A percentile compares a stretch with the other conserved stretches of the same genome.
These are phyloP conservation scores for Oncopodura yosiiana DNA, from an alignment of 1,140 invertebrate genomes.

Conservation along the genomic window DNA sequence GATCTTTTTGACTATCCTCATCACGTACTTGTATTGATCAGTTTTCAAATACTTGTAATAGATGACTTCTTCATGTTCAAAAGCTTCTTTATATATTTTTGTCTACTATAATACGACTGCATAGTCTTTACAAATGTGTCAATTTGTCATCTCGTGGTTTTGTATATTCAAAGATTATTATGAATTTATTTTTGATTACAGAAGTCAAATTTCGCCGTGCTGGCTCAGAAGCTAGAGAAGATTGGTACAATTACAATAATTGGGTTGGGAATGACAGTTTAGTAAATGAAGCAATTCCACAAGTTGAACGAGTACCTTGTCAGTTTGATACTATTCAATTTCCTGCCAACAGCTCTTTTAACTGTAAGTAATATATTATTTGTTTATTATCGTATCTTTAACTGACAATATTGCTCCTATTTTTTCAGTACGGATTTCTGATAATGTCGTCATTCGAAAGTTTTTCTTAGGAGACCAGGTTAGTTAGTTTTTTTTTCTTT, in stretches of 20 bases:
- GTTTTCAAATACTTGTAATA: not conserved
- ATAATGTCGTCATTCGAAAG: constrained; percentile 26
- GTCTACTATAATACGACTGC: not conserved
- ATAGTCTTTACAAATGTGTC: not conserved
- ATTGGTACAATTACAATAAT: constrained; percentile 33
- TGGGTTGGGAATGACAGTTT: constrained; percentile 25
- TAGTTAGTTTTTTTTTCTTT: not conserved
- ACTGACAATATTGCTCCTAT: too few species aligned
- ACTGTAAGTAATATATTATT: too few species aligned
- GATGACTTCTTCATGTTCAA: not conserved
- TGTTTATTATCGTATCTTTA: too few species aligned
- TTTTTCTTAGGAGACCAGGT: constrained; percentile 32
- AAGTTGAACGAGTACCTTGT: constrained; percentile 33
- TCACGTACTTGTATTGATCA: not conserved
- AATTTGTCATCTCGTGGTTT: too few species aligned
- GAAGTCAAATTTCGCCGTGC: constrained; percentile 30
- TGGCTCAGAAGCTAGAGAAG: constrained; percentile 4
- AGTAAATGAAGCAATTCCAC: constrained; percentile 20
- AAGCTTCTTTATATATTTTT: not conserved
- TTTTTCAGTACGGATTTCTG: constrained; percentile 27
- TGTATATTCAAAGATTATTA: too few species aligned
- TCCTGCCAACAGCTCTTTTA: constrained; percentile 24
- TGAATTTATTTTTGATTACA: constrained; percentile 17
- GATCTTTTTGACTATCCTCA: too few species aligned
- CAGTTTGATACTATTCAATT: constrained; percentile 32